These are phyloP conservation scores for Proisotoma minuta DNA, from an alignment of 2,888 invertebrate genomes.

Conservation along the genomic window DNA sequence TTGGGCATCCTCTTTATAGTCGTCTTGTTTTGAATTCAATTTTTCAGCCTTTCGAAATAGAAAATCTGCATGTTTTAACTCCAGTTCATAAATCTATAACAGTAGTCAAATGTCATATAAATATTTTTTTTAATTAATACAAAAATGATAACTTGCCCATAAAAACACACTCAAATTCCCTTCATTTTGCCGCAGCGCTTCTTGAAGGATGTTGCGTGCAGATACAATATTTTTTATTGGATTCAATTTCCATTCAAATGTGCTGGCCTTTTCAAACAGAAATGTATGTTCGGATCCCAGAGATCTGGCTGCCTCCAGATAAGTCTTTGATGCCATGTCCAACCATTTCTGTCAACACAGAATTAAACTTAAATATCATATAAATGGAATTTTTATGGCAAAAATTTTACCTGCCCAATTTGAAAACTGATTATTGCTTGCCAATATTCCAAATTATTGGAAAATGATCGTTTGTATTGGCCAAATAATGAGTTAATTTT, in stretches of 20 bases:
- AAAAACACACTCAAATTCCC: constrained; percentile 19
- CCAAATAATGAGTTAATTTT: constrained; percentile 22
- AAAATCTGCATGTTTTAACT: constrained; percentile 19
- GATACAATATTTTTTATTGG: constrained; percentile 19
- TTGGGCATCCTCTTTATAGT: no score
- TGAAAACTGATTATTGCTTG: constrained; percentile 19
- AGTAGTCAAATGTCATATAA: neutral
- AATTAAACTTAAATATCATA: constrained; percentile 2
- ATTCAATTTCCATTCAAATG: constrained; percentile 22
- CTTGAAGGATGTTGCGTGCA: constrained; percentile 21
- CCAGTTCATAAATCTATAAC: constrained; percentile 19
- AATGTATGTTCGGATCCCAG: constrained; percentile 23
- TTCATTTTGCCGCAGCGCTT: constrained; percentile 17
- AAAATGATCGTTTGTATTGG: constrained; percentile 8
- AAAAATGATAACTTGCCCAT: constrained; percentile 14
- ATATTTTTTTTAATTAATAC: neutral
- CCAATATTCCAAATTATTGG: constrained; percentile 22
- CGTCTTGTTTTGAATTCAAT: no score
- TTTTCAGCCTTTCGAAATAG: no score
- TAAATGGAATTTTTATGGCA: neutral
- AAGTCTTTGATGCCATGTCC: constrained; percentile 13
- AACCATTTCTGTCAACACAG: constrained; percentile 21
- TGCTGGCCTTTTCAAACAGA: constrained; percentile 29
- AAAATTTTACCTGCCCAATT: constrained; percentile 15
- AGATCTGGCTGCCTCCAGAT: constrained; percentile 19